Evolutionary conservation across 2,888 invertebrate species (phyloP).

Genomic region (Zaprionus obscuricornis): DNA sequence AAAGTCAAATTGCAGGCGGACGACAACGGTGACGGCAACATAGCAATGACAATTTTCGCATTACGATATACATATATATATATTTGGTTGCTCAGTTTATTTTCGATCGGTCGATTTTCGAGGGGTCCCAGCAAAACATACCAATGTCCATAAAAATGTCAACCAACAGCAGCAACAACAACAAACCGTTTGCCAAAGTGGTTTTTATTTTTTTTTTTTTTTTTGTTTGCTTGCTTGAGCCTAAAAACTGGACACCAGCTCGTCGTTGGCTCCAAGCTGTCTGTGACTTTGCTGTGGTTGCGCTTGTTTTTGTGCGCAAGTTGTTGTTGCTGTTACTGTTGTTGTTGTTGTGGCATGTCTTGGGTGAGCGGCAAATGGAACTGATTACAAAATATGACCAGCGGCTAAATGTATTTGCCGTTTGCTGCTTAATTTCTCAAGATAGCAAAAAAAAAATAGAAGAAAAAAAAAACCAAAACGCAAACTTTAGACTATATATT

Average conservation of each 20-base stretch:
- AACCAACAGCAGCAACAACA: constrained; percentile 53
- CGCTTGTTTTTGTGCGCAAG: constrained; percentile 24
- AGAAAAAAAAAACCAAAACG: neutral
- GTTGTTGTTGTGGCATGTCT: constrained; percentile 44
- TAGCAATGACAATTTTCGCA: constrained; percentile 59
- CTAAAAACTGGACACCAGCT: constrained; percentile 68
- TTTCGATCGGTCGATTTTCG: constrained; percentile 15
- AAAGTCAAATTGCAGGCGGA: constrained; percentile 63
- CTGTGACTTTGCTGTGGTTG: constrained; percentile 58
- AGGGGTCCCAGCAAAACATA: too few species aligned
- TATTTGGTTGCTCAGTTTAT: too few species aligned
- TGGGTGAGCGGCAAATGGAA: constrained; percentile 75
- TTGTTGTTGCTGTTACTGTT: constrained; percentile 21
- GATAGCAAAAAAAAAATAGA: constrained; percentile 44
- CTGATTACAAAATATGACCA: constrained; percentile 76
- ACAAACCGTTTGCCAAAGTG: constrained; percentile 64
- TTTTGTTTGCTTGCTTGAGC: constrained; percentile 39
- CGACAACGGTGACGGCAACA: too few species aligned
- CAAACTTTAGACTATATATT: too few species aligned
- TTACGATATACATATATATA: too few species aligned
- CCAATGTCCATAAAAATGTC: constrained; percentile 82
- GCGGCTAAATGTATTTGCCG: constrained; percentile 75
- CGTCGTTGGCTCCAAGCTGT: constrained; percentile 65
- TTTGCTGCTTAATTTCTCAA: constrained; percentile 73
- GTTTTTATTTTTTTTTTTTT: constrained; percentile 31